These are phyloP conservation scores for Agrilus biguttatus DNA, from an alignment of 2,888 invertebrate genomes.

Conservation along the genomic window DNA sequence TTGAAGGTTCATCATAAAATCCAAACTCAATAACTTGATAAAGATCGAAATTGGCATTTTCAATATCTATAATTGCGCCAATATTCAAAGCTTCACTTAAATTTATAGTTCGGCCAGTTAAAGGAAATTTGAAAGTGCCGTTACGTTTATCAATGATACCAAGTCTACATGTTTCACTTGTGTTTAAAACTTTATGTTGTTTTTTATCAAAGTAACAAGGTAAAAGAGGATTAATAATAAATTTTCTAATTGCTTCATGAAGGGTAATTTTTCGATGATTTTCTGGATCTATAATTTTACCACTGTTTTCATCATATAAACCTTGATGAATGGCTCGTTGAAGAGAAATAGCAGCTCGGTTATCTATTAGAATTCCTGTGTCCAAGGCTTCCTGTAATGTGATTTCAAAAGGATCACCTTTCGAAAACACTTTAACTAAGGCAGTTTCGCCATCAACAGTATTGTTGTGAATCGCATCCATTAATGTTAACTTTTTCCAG, in stretches of 20 bases:
- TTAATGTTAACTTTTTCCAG: constrained; percentile 63
- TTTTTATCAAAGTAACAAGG: constrained; percentile 70
- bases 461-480: constrained; percentile 62
- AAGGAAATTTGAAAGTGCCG: constrained; percentile 63
- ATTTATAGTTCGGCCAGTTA: constrained; percentile 48
- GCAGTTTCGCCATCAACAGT: constrained; percentile 60
- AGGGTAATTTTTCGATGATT: constrained; percentile 66
- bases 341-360: constrained; percentile 65
- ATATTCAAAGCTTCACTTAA: constrained; percentile 60
- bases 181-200: constrained; percentile 52
- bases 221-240: constrained; percentile 64
- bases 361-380: constrained; percentile 65
- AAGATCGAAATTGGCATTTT: constrained; percentile 66
- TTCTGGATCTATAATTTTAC: constrained; percentile 69
- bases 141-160: constrained; percentile 69
- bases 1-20: constrained; percentile 52
- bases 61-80: constrained; percentile 74
- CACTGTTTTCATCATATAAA: constrained; percentile 63
- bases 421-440: constrained; percentile 53
- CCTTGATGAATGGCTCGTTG: constrained; percentile 79
- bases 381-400: constrained; percentile 65
- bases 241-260: constrained; percentile 70
- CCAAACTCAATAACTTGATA: constrained; percentile 69
- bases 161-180: constrained; percentile 67
- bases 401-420: constrained; percentile 47